phyloP scores from a whole-genome alignment of 1,140 invertebrate genomes.

The Caenorhabditis briggsae region DNA sequence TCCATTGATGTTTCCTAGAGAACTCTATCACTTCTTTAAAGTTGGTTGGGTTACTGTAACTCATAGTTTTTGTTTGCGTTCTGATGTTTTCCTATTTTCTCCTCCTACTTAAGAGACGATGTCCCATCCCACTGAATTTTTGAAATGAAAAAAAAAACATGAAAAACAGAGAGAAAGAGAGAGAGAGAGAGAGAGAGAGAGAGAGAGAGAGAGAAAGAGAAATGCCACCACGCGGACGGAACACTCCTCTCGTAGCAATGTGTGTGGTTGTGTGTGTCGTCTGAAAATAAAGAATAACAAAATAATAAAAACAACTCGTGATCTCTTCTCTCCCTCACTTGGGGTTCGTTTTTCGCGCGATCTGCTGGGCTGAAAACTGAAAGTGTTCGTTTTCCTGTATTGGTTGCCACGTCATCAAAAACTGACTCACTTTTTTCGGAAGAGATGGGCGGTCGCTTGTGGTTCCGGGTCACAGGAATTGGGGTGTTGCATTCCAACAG shows the following conservation, averaged over 20 bases:
- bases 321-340: neutral
- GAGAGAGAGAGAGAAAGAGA: neutral
- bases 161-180: slow-evolving; percentile 8
- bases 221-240: slow-evolving; percentile 1
- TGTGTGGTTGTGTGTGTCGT: neutral
- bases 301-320: slow-evolving; percentile 52
- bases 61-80: neutral
- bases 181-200: slow-evolving; percentile 17
- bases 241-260: neutral
- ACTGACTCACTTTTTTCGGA: slow-evolving; percentile 7
- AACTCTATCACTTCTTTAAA: neutral
- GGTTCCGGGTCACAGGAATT: neutral
- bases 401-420: slow-evolving; percentile 27
- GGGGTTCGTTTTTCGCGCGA: neutral
- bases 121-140: slow-evolving; percentile 4
- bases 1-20: slow-evolving; percentile 12
- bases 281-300: slow-evolving; percentile 40
- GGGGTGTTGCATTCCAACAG: neutral
- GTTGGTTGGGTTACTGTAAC: neutral
- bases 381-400: neutral
- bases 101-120: neutral
- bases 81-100: slow-evolving; percentile 25
- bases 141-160: neutral
- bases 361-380: neutral
- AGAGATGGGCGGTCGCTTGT: neutral